These are phyloP conservation scores for Nemotelus pantherinus DNA, from an alignment of 2,888 invertebrate species.

Conservation along the genomic window DNA sequence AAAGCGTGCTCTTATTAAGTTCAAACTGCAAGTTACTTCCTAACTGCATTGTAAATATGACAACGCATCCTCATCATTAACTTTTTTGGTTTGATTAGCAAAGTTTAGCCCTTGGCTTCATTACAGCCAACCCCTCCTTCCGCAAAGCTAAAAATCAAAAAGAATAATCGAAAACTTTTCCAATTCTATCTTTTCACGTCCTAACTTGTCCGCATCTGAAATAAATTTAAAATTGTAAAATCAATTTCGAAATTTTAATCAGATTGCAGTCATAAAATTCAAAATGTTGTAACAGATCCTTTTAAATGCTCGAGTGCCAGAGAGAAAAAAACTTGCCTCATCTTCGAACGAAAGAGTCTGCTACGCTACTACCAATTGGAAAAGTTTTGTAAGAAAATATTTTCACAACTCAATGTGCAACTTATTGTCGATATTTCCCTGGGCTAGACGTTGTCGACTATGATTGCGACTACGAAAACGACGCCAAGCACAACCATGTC, in stretches of 20 bases:
- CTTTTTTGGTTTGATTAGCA: too few relatives aligned
- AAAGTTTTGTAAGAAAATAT: constrained; percentile 18
- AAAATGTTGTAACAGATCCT: constrained; percentile 34
- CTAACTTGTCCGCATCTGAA: neutral
- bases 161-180: too few relatives aligned
- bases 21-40: too few relatives aligned
- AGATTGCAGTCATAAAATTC: constrained; percentile 16
- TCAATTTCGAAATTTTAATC: constrained; percentile 33
- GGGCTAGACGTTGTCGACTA: neutral
- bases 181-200: too few relatives aligned
- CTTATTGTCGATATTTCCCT: constrained; percentile 33
- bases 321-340: neutral
- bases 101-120: too few relatives aligned
- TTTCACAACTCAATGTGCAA: constrained; percentile 38
- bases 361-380: constrained; percentile 2
- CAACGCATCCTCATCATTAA: too few relatives aligned
- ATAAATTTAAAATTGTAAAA: constrained; percentile 1
- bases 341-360: neutral
- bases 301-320: neutral
- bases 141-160: too few relatives aligned
- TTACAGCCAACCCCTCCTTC: too few relatives aligned
- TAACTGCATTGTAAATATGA: too few relatives aligned
- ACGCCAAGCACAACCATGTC: neutral
- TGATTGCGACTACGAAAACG: neutral
- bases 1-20: too few relatives aligned